Conservation (phyloP, 2,797 vertebrate genomes). For the Allobates femoralis region DNA sequence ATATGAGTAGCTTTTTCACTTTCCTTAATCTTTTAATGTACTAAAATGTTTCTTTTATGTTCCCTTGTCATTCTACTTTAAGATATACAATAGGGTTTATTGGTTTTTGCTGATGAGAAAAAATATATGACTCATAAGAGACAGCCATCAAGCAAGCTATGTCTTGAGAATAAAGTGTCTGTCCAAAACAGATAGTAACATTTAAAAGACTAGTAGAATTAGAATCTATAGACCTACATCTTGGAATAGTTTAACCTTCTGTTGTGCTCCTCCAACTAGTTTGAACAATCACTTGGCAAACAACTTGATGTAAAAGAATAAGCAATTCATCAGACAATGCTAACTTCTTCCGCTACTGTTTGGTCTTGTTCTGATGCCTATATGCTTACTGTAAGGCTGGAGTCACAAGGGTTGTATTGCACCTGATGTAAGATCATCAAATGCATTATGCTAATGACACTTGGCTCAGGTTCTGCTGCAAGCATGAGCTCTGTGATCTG, state of each 20-base stretch:
- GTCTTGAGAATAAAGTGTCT: neutral
- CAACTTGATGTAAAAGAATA: no score
- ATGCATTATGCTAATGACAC: no score
- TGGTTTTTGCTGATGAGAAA: neutral
- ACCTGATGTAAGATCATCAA: no score
- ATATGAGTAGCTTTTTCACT: slow-evolving; percentile 16
- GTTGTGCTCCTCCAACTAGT: no score
- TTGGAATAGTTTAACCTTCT: neutral
- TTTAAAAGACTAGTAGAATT: neutral
- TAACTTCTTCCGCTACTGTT: no score
- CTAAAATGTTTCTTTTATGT: slow-evolving; percentile 12
- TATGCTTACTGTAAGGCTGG: no score
- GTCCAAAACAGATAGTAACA: neutral
- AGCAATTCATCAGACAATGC: no score
- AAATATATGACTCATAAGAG: neutral
- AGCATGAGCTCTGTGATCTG: no score
- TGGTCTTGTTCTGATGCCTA: no score
- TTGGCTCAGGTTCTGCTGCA: no score
- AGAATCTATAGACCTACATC: neutral
- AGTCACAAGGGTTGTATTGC: no score
- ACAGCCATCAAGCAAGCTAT: neutral
- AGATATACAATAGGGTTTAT: neutral
- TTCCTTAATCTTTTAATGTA: slow-evolving; percentile 27
- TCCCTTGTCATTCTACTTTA: neutral
- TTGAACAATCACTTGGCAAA: no score